phyloP scores from a whole-genome alignment of 2,797 vertebrate genomes.

The Remorina albescens region DNA sequence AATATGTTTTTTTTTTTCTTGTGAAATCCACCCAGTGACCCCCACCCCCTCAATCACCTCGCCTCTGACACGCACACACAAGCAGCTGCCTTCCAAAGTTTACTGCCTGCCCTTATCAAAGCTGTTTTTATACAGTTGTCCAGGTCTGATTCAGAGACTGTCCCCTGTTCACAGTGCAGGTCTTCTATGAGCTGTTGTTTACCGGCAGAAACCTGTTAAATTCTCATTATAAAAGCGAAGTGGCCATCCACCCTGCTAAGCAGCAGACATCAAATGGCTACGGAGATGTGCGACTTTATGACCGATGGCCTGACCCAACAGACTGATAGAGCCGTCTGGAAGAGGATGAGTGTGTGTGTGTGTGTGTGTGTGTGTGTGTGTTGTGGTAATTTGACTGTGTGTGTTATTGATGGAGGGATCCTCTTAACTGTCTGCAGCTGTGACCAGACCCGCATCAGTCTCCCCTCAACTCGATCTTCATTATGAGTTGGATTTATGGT shows the following conservation, averaged over 20 bases:
- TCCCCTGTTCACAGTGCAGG: slow-evolving; percentile 56
- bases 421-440: slow-evolving; percentile 75
- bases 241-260: slow-evolving; percentile 25
- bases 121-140: slow-evolving; percentile 50
- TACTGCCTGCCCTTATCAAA: slow-evolving; percentile 71
- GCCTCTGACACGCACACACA: slow-evolving; percentile 49
- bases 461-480: slow-evolving; percentile 60
- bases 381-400: slow-evolving; percentile 38
- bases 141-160: slow-evolving; percentile 63
- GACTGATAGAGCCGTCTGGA: slow-evolving; percentile 67
- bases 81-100: slow-evolving; percentile 37
- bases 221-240: slow-evolving; percentile 33
- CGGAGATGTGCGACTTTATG: slow-evolving; percentile 69
- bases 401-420: slow-evolving; percentile 65
- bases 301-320: slow-evolving; percentile 52
- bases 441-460: slow-evolving; percentile 54
- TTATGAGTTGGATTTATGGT: slow-evolving; percentile 65
- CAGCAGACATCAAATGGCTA: slow-evolving; percentile 70
- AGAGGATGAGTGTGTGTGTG: slow-evolving; percentile 45
- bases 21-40: slow-evolving; percentile 44
- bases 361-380: slow-evolving; percentile 36
- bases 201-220: slow-evolving; percentile 61
- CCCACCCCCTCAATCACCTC: not conserved
- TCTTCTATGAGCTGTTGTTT: slow-evolving; percentile 57
- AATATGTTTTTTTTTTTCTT: slow-evolving; percentile 57